These are phyloP conservation scores for Popillia japonica DNA, from an alignment of 1,140 invertebrate genomes.

Conservation along the genomic window DNA sequence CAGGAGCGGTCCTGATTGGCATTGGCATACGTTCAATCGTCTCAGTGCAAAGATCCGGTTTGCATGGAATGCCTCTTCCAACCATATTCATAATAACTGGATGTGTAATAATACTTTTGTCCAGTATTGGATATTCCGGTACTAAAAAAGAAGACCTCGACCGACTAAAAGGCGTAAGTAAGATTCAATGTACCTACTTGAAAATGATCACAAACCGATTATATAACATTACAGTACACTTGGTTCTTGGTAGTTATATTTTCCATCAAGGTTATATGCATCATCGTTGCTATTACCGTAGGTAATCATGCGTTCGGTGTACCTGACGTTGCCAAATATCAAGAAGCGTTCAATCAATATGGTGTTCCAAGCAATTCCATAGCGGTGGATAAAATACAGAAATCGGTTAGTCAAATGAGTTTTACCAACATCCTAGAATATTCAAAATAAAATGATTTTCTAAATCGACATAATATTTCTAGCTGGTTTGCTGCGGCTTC, in stretches of 20 bases:
- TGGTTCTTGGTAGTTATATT: background rate
- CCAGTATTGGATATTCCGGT: background rate
- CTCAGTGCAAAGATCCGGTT: background rate
- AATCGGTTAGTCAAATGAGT: background rate
- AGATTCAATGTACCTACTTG: background rate
- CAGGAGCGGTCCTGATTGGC: background rate
- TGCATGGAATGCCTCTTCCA: background rate
- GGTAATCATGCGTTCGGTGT: background rate
- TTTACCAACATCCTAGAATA: too few species aligned
- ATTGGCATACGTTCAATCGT: background rate
- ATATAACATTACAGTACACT: background rate
- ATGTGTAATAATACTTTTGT: background rate
- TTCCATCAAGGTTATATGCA: background rate
- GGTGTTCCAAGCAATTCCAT: background rate
- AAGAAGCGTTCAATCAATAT: background rate
- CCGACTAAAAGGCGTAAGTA: background rate
- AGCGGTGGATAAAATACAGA: background rate
- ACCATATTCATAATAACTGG: slow-evolving; percentile 5
- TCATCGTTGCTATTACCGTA: background rate
- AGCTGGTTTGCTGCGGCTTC: too few species aligned
- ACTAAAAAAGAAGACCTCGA: background rate
- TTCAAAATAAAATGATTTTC: too few species aligned
- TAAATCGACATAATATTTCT: too few species aligned
- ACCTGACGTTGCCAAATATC: background rate
- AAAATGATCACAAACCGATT: background rate